Conservation (phyloP, 2,888 invertebrate genomes). For the Tillus elongatus region DNA sequence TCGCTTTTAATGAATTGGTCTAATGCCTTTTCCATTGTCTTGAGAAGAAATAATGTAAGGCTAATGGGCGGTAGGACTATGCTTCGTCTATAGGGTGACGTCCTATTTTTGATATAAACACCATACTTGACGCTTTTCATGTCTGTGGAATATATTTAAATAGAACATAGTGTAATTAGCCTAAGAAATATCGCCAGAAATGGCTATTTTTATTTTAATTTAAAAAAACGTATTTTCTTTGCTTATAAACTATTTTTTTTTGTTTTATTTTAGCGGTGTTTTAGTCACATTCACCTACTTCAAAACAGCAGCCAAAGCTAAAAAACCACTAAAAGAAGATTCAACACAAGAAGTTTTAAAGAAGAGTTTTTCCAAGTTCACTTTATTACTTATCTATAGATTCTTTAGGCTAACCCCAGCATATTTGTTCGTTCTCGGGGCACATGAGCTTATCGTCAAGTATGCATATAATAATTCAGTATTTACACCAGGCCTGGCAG, state of each 20-base stretch:
- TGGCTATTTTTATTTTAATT: too few relatives aligned
- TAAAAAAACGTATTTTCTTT: neutral
- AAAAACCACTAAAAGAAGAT: conserved; percentile 32
- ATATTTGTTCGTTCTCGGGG: conserved; percentile 68
- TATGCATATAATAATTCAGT: conserved; percentile 65
- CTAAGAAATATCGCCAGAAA: too few relatives aligned
- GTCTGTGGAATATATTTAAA: too few relatives aligned
- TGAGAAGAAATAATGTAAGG: too few relatives aligned
- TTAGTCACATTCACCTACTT: conserved; percentile 65
- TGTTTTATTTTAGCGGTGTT: conserved; percentile 50
- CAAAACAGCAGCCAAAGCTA: conserved; percentile 51
- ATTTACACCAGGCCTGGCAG: conserved; percentile 61
- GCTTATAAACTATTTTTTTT: conserved; percentile 5
- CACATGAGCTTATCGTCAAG: conserved; percentile 62
- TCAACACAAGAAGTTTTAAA: conserved; percentile 39
- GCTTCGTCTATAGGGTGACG: too few relatives aligned
- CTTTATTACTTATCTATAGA: conserved; percentile 52
- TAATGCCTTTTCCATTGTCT: too few relatives aligned
- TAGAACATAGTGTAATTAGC: too few relatives aligned
- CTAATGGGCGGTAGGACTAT: too few relatives aligned
- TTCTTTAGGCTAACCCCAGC: conserved; percentile 70
- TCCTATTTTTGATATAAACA: too few relatives aligned
- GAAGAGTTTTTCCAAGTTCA: conserved; percentile 40
- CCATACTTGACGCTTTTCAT: too few relatives aligned
- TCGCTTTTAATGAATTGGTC: too few relatives aligned